A percentile compares a stretch with the other conserved stretches of the same genome.
Evolutionary conservation across 2,888 invertebrate genomes (phyloP).

Genomic region (Cactoblastis cactorum): DNA sequence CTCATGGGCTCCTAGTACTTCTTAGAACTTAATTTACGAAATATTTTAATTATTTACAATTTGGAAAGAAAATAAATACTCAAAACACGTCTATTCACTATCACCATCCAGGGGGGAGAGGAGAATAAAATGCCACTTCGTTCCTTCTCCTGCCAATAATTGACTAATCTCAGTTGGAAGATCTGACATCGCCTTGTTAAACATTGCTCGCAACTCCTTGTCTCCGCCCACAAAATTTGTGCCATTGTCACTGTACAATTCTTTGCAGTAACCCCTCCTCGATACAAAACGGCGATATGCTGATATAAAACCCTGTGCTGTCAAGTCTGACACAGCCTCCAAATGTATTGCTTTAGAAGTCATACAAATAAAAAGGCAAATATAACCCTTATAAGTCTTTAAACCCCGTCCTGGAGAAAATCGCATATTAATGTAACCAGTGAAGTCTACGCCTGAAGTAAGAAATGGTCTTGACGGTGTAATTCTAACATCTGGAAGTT

Average conservation of each 20-base stretch:
- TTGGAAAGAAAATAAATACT: too few relatives aligned
- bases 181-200: too few relatives aligned
- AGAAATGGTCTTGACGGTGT: slow-evolving; percentile 22
- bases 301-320: slow-evolving; percentile 6
- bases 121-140: slow-evolving; percentile 25
- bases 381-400: slow-evolving; percentile 24
- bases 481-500: slow-evolving; percentile 24
- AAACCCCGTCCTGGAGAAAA: slow-evolving; percentile 23
- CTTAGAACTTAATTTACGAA: too few relatives aligned
- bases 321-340: slow-evolving; percentile 11
- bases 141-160: slow-evolving; percentile 3
- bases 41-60: too few relatives aligned
- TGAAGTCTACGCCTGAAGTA: slow-evolving; percentile 25
- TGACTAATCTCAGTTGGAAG: too few relatives aligned
- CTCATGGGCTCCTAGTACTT: too few relatives aligned
- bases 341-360: slow-evolving; percentile 9
- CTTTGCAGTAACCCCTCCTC: slow-evolving; percentile 2
- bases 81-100: too few relatives aligned
- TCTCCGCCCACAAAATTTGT: slow-evolving; percentile 18
- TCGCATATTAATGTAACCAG: slow-evolving; percentile 23
- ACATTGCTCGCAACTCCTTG: too few relatives aligned
- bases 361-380: slow-evolving; percentile 17
- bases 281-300: slow-evolving; percentile 14
- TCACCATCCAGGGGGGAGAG: too few relatives aligned
- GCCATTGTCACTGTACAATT: slow-evolving; percentile 22